Percentiles rank a stretch among this genome's conserved stretches.
Evolutionary conservation across 2,113 vertebrate genomes (phyloP).

Genomic region (Indicator indicator): DNA sequence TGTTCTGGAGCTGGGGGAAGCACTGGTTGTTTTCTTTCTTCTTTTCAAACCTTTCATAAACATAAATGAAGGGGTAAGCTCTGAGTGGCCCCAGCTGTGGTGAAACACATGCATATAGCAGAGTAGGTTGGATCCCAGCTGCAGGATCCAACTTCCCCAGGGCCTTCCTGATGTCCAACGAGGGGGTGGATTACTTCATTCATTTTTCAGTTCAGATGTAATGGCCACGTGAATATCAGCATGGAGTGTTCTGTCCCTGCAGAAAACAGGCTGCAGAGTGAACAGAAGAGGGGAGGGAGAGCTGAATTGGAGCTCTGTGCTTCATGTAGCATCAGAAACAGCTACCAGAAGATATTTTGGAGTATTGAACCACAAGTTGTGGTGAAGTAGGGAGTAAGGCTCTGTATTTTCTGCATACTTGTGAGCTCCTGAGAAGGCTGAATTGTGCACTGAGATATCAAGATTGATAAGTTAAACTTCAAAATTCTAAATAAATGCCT

Average conservation of each 20-base stretch:
- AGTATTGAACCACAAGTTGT: background rate
- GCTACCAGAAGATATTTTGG: background rate
- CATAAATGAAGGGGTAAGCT: background rate
- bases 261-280: background rate
- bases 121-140: background rate
- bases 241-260: background rate
- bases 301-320: background rate
- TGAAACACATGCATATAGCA: background rate
- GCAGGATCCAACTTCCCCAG: background rate
- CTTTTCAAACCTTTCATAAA: background rate
- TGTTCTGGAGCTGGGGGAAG: background rate
- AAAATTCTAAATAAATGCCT: background rate
- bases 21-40: background rate
- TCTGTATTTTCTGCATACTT: background rate
- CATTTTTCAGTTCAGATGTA: constrained; percentile 32
- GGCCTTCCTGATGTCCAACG: background rate
- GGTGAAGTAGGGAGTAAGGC: background rate
- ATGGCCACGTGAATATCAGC: constrained; percentile 6
- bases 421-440: background rate
- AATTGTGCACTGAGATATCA: background rate
- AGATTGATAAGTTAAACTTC: background rate
- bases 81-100: background rate
- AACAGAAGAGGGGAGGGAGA: background rate
- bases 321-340: background rate
- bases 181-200: constrained; percentile 54